Percentiles rank a stretch among this genome's conserved stretches.
These are phyloP conservation scores for Spongia lamella DNA, from an alignment of 37 sponge, comb jelly and placozoan genomes.

Conservation along the genomic window DNA sequence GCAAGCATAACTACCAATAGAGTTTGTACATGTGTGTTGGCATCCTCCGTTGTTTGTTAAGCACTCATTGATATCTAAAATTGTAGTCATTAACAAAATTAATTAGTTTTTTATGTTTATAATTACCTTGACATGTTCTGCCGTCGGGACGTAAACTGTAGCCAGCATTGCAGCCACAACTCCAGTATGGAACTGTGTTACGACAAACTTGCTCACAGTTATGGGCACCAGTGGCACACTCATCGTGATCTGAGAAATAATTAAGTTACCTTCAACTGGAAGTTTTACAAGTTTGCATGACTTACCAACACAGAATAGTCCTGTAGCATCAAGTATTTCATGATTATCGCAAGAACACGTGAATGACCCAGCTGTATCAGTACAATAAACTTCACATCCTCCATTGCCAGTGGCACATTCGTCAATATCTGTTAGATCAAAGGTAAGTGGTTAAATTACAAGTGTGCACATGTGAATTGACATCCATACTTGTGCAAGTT, in stretches of 20 bases:
- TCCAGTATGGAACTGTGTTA: neutral
- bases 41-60: too few relatives aligned
- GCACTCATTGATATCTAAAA: too few relatives aligned
- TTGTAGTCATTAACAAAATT: too few relatives aligned
- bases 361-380: constrained; percentile 10
- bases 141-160: neutral
- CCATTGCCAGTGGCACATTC: constrained; percentile 20
- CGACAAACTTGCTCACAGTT: too few relatives aligned
- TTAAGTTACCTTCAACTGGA: neutral
- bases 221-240: neutral
- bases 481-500: neutral
- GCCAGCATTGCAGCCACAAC: constrained; percentile 7
- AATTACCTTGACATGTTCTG: constrained; percentile 4
- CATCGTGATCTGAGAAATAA: neutral
- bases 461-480: too few relatives aligned
- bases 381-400: constrained; percentile 5
- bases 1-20: constrained; percentile 7
- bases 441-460: too few relatives aligned
- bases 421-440: neutral
- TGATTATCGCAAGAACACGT: neutral
- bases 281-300: too few relatives aligned
- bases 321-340: too few relatives aligned
- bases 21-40: neutral
- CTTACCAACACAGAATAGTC: too few relatives aligned
- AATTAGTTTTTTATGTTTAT: too few relatives aligned